phyloP scores from a whole-genome alignment of 1,140 invertebrate species.

The Drosophila persimilis region DNA sequence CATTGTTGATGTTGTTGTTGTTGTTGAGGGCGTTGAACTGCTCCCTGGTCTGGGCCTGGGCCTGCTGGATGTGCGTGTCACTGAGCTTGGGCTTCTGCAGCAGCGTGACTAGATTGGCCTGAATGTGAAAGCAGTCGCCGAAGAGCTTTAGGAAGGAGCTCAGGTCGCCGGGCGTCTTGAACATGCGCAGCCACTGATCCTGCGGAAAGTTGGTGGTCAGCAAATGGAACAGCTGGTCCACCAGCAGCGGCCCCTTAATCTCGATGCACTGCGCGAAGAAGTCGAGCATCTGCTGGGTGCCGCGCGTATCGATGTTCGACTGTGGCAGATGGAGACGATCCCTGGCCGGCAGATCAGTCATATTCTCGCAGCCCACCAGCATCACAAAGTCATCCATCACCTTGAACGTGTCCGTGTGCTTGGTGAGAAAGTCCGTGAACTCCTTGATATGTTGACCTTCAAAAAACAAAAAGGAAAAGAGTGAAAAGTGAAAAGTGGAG shows the following conservation, averaged over 20 bases:
- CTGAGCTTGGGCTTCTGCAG: conserved; percentile 88
- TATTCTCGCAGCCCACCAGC: conserved; percentile 86
- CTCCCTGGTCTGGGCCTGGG: conserved; percentile 77
- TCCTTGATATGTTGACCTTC: conserved; percentile 94
- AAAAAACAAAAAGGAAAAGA: no score
- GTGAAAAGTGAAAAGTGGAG: not conserved
- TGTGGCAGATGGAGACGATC: conserved; percentile 87
- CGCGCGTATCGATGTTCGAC: conserved; percentile 91
- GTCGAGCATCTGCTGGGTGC: conserved; percentile 89
- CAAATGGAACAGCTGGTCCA: conserved; percentile 93
- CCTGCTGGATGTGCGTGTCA: conserved; percentile 84
- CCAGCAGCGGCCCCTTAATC: conserved; percentile 89
- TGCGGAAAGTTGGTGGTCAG: conserved; percentile 91
- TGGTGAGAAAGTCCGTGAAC: conserved; percentile 94
- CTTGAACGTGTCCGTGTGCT: conserved; percentile 93
- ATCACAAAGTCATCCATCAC: conserved; percentile 93
- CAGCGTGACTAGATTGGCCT: conserved; percentile 93
- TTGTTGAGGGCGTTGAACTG: conserved; percentile 81
- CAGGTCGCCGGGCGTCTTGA: conserved; percentile 93
- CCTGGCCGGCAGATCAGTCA: conserved; percentile 84
- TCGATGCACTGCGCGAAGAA: conserved; percentile 91
- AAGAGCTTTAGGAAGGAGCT: conserved; percentile 95
- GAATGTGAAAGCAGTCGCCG: conserved; percentile 94
- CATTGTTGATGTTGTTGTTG: conserved; percentile 58
- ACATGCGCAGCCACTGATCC: conserved; percentile 91